phyloP scores from a whole-genome alignment of 2,888 invertebrate species.

The Trichogramma evanescens region DNA sequence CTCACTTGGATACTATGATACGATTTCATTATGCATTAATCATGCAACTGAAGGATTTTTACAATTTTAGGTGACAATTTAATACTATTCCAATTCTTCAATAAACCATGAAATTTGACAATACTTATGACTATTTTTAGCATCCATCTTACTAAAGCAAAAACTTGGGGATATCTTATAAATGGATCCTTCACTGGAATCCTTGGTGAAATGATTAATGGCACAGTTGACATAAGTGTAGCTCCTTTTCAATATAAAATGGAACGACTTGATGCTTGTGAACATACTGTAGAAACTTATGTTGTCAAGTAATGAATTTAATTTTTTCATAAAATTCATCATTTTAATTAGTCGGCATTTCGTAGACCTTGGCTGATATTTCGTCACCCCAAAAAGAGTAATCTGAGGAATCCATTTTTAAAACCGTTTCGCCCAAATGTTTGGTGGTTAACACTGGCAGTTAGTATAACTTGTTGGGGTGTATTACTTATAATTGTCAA shows the following conservation, averaged over 20 bases:
- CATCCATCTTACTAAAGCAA: slow-evolving; percentile 27
- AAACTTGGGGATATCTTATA: slow-evolving; percentile 34
- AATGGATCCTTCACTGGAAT: slow-evolving; percentile 35
- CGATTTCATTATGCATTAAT: slow-evolving; percentile 58
- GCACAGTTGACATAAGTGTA: slow-evolving; percentile 57
- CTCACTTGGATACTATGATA: slow-evolving; percentile 57
- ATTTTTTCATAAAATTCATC: neutral
- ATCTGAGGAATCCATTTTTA: slow-evolving; percentile 58
- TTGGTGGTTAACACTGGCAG: slow-evolving; percentile 52
- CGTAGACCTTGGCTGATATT: slow-evolving; percentile 60
- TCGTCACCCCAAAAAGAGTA: slow-evolving; percentile 58
- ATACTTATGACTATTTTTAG: slow-evolving; percentile 17
- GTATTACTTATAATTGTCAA: slow-evolving; percentile 25
- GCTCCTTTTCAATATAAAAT: slow-evolving; percentile 58
- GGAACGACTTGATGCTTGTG: slow-evolving; percentile 53
- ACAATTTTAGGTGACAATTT: slow-evolving; percentile 56
- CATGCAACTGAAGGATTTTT: slow-evolving; percentile 57
- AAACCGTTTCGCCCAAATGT: slow-evolving; percentile 56
- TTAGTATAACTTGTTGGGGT: slow-evolving; percentile 28
- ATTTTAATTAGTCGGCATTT: neutral
- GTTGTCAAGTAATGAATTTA: slow-evolving; percentile 50
- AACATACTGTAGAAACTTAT: slow-evolving; percentile 59
- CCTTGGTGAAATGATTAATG: slow-evolving; percentile 35
- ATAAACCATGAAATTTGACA: neutral
- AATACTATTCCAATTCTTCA: neutral